A percentile compares a stretch with the other conserved stretches of the same genome.
phyloP scores from a whole-genome alignment of 2,113 vertebrate species.

The Pagrus major region DNA sequence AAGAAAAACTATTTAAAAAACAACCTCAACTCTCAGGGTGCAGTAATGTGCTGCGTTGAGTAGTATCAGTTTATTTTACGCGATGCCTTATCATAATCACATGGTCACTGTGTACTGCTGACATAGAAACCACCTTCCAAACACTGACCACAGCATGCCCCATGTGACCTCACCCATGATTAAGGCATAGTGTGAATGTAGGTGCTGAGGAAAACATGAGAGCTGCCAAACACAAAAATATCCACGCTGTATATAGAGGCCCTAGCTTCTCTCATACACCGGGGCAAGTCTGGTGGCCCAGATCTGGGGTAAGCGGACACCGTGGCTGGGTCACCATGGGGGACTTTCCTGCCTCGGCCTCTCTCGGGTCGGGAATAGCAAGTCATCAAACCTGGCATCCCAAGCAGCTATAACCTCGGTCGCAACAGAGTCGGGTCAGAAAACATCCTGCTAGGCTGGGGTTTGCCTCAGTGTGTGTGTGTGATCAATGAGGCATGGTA shows the following conservation, averaged over 20 bases:
- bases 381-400: conserved; percentile 72
- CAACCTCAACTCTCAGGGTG: neutral
- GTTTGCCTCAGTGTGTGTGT: conserved; percentile 40
- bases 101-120: neutral
- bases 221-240: conserved; percentile 67
- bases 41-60: neutral
- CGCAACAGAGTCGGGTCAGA: conserved; percentile 45
- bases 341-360: conserved; percentile 77
- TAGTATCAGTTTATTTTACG: conserved; percentile 1
- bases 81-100: neutral
- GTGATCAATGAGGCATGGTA: conserved; percentile 23
- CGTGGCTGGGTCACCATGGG: conserved; percentile 59
- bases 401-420: conserved; percentile 43
- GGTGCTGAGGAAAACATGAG: conserved; percentile 53
- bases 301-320: conserved; percentile 72
- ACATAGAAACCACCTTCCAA: conserved; percentile 42
- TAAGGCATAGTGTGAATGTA: conserved; percentile 43
- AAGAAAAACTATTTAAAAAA: neutral
- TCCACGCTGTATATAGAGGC: conserved; percentile 62
- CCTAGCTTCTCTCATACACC: conserved; percentile 33
- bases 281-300: conserved; percentile 56
- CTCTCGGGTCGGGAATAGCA: conserved; percentile 72
- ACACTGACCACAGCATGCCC: conserved; percentile 34
- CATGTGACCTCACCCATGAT: conserved; percentile 53
- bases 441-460: conserved; percentile 21